Conservation (phyloP, 1,140 invertebrate species). For the Hycleus phaleratus region DNA sequence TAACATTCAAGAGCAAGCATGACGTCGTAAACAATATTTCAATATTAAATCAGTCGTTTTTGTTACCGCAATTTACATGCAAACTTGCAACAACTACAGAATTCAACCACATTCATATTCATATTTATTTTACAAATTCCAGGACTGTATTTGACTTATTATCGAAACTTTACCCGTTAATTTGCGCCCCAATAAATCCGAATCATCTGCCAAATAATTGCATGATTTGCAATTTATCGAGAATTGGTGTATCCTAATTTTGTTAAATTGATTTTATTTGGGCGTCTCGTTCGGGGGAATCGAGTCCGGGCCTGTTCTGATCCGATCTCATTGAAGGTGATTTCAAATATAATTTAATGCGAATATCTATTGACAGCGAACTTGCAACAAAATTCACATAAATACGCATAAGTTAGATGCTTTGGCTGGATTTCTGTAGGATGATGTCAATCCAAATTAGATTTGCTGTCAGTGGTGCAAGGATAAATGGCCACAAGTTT, state of each 20-base stretch:
- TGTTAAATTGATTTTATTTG: too few relatives aligned
- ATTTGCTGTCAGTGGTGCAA: constrained; percentile 19
- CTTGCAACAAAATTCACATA: constrained; percentile 21
- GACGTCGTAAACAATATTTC: constrained; percentile 21
- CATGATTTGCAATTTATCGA: too few relatives aligned
- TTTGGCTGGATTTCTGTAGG: constrained; percentile 20
- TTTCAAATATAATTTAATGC: constrained; percentile 18
- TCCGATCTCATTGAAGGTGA: too few relatives aligned
- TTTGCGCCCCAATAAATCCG: too few relatives aligned
- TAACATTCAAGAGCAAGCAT: background rate
- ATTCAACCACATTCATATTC: too few relatives aligned
- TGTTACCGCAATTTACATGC: constrained; percentile 15
- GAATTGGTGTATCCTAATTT: too few relatives aligned
- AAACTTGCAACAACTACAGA: background rate
- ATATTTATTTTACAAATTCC: too few relatives aligned
- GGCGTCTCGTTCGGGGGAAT: too few relatives aligned
- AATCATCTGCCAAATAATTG: too few relatives aligned
- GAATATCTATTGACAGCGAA: constrained; percentile 17
- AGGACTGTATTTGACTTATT: too few relatives aligned
- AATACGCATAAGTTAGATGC: constrained; percentile 17
- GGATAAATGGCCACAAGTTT: constrained; percentile 11
- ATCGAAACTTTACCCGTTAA: too few relatives aligned
- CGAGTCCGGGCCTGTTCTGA: too few relatives aligned
- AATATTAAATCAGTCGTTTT: constrained; percentile 17
- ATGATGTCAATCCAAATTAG: constrained; percentile 23